A percentile compares a stretch with the other conserved stretches of the same genome.
Evolutionary conservation across 2,888 invertebrate species (phyloP).

Genomic region (Leucoma salicis): DNA sequence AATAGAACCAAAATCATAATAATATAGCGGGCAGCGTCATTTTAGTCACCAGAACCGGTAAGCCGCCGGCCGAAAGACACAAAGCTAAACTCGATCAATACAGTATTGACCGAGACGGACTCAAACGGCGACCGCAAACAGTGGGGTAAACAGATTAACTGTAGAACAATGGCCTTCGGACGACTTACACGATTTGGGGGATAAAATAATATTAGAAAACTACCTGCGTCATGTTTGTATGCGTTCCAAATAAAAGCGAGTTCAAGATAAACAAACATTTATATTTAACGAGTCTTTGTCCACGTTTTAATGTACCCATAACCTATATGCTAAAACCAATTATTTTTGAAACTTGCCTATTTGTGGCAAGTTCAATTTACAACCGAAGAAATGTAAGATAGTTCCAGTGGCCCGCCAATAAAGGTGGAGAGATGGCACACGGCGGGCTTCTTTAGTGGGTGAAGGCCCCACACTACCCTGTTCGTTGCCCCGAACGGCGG

Average conservation of each 20-base stretch:
- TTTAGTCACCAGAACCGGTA: slow-evolving; percentile 37
- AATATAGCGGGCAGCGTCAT: slow-evolving; percentile 29
- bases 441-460: no score
- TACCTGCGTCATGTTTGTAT: not conserved
- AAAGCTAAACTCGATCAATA: slow-evolving; percentile 46
- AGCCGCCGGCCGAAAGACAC: slow-evolving; percentile 42
- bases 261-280: not conserved
- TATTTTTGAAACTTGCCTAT: no score
- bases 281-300: no score
- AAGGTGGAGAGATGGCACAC: no score
- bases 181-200: slow-evolving; percentile 29
- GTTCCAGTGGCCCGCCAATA: no score
- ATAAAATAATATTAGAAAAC: slow-evolving; percentile 20
- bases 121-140: slow-evolving; percentile 60
- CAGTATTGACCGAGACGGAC: slow-evolving; percentile 63
- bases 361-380: no score
- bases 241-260: not conserved
- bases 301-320: no score
- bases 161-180: slow-evolving; percentile 42
- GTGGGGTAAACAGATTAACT: slow-evolving; percentile 67
- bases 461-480: no score
- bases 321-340: no score
- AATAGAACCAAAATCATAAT: no score
- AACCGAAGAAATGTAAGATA: no score
- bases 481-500: no score